Percentiles rank a stretch among this genome's conserved stretches.
These are phyloP conservation scores for Patella pellucida DNA, from an alignment of 2,888 invertebrate genomes.

Conservation along the genomic window DNA sequence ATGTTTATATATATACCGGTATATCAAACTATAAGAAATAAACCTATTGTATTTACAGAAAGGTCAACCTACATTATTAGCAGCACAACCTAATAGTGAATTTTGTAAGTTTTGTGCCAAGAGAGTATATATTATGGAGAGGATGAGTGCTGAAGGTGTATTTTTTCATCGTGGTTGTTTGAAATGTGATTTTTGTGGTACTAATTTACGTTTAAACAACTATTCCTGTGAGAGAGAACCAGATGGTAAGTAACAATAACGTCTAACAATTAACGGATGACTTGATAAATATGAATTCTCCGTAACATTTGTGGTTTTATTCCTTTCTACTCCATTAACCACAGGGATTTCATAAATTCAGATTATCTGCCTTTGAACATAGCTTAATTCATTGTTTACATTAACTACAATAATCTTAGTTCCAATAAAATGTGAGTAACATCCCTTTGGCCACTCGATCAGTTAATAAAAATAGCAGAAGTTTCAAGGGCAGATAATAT, in stretches of 20 bases:
- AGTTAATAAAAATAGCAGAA: no score
- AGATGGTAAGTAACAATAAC: constrained; percentile 36
- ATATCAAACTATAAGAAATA: neutral
- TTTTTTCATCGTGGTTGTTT: constrained; percentile 92
- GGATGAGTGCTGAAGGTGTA: constrained; percentile 88
- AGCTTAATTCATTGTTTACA: no score
- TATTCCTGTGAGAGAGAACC: constrained; percentile 78
- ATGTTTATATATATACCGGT: neutral
- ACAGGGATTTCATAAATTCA: no score
- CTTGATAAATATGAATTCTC: no score
- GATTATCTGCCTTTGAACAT: no score
- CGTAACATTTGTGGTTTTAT: no score
- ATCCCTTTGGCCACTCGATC: no score
- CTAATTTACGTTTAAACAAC: constrained; percentile 84
- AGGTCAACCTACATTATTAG: constrained; percentile 48
- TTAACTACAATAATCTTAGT: no score
- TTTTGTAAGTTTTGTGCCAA: constrained; percentile 89
- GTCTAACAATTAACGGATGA: no score
- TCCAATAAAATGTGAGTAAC: no score
- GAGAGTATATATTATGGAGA: constrained; percentile 93
- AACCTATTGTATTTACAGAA: constrained; percentile 33
- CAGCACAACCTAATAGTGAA: constrained; percentile 63
- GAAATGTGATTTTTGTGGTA: constrained; percentile 91
- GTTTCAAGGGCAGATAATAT: no score
- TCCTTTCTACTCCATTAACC: no score